Evolutionary conservation across 2,113 vertebrate species (phyloP), one percentile per base, ranked within the genome.

Genomic region (Upupa epops): DNA sequence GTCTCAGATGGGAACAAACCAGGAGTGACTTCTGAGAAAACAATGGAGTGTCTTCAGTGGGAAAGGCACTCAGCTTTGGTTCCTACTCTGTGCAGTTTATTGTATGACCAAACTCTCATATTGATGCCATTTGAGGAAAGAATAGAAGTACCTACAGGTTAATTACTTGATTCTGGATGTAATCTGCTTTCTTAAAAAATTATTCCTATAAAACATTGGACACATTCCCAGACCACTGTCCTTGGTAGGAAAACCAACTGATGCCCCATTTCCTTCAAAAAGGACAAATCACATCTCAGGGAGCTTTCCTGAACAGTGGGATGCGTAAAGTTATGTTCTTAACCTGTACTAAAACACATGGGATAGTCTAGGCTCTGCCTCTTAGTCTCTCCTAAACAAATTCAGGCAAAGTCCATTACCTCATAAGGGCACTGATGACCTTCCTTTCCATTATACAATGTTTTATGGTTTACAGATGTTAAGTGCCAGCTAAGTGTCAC

Each of bases 11-110:
- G 52, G 45, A 86, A 86, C n/a, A 86, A 92, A 86, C 34, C n/a
- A 79, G 61, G 80, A 92, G 37, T 82, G 66, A 84, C 55, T 89
- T 90, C 37, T 76, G 64, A 89, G 59, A 83, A 96, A 89, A 75
- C 42, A 92, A 55, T 17, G 42, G 73, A 82, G 55, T 90, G 81
- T 93, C 65, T 88, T 34, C 49, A 76, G 51, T 16, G 26, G 65
- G 83, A 91, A 95, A 83, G 0, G 4, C 46, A 92, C 46, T 46
- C 31, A 64, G 75, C 48, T 91, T 85, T 85, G 63, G 55, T 89
- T 92, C 87, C 37, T 17, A 56, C 21, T 74, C 45, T 40, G 9
- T 64, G 56, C 25, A 82, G 34, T 85, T 91, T 82, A 66, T 76
- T 78, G 69, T 7, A 48, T 56, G 91, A 73, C 59, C 63, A 58